Base-by-base conservation (phyloP, 2,888 invertebrate species). In the Hermaeophaga mercurialis region DNA sequence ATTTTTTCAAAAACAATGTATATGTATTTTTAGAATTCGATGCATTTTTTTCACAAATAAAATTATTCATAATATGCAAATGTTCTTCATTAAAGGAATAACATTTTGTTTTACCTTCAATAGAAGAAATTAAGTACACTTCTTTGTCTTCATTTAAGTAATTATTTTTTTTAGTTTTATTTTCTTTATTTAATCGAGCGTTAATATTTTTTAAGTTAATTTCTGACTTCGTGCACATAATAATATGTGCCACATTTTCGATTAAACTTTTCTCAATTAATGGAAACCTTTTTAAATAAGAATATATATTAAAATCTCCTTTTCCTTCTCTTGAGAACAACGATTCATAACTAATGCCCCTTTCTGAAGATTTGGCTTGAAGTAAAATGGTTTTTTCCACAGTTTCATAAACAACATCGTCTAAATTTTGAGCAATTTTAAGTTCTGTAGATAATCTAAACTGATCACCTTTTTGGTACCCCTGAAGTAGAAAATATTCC, bases 361-460 rank as follows among this genome's bases (percentile, higher is more conserved):
- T n/a, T 8, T 39, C 8, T 14, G 2, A 15, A 26, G 38, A 39
- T 28, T 49, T 49, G 12, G 28, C 24, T 39, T 49, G 49, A 11
- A 49, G 33, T 1, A 24, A 6, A 26, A 26, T 9, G 12, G 9
- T 12, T 6, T 7, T 9, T 1, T 26, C 9, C 7, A 12, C 39
- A 7, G 18, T 49, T 6, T 31, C 11, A 19, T 28, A 49, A 39
- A 39, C 39, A 7, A 39, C 12, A 31, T 49, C 49, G 18, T 49
- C 39, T 8, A 49, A 49, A 7, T 39, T 26, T 14, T 17, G 28
- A 9, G 39, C 28, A 1, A 7, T 15, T 11, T 39, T n/a, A 11
- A 39, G n/a, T 22, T 49, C 49, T 6, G 49, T 49, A 3, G 39
- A 49, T 7, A 39, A 11, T 26, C 2, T 7, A 28, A 38, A 49